Base-by-base conservation (phyloP, 2,888 invertebrate species). In the Cenopis cana region DNA sequence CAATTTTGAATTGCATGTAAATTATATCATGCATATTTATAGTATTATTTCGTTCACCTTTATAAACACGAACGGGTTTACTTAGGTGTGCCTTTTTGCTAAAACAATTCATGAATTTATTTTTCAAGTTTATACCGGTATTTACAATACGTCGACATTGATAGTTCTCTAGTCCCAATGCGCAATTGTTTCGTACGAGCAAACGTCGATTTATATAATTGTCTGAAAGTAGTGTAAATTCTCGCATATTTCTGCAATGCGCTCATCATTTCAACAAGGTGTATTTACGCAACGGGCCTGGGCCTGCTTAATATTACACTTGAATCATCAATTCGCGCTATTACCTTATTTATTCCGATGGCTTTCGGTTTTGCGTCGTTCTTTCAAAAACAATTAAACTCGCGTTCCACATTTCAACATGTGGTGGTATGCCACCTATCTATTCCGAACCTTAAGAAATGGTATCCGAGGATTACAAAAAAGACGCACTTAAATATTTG, bases 21-120 rank as follows among this genome's bases (percentile, higher is more conserved):
- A 85, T 78, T 84, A 81, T 86, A 82, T 88, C 87, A 87, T 79
- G 81, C 81, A 81, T 89, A 89, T 86, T 85, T 84, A 86, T 87
- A 87, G 80, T 66, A 75, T 80, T 81, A 84, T 81, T 85, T 80
- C 75, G 81, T 76, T 75, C 83, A 85, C 78, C 81, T 86, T 82
- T 75, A 77, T 77, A 85, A 86, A 87, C 81, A 85, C 77, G 73
- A 65, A 49, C 59, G 59, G 66, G 72, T 68, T 69, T 68, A 73
- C 69, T 70, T 75, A 75, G 54, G 55, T 71, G 71, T 38, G 36
- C 55, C 41, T 38, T 67, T 61, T 71, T 36, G 14, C 52, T 36
- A 46, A 60, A 49, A 67, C 60, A 62, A 50, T 54, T 69, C 67
- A 54, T 68, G 20, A 18, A 52, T 11, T 38, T 38, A 24, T 62